phyloP scores from a whole-genome alignment of 2,113 vertebrate species.

The Tychaedon coryphoeus region DNA sequence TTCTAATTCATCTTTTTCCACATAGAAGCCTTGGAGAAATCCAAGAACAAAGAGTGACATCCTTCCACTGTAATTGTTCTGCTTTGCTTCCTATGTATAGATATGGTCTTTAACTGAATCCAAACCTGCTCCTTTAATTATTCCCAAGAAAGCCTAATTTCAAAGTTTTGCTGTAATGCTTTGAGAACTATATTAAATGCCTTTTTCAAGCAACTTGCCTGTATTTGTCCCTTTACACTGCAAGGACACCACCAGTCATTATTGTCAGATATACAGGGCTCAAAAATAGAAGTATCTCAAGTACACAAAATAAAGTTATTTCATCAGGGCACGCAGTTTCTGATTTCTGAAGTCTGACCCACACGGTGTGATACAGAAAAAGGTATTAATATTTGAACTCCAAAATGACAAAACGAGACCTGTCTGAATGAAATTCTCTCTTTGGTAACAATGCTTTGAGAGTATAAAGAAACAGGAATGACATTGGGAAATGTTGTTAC shows the following conservation, averaged over 20 bases:
- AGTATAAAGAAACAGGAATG: background rate
- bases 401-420: background rate
- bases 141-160: background rate
- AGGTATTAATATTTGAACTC: background rate
- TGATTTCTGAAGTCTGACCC: background rate
- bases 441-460: background rate
- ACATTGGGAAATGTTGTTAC: constrained; percentile 29
- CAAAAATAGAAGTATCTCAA: background rate
- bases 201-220: background rate
- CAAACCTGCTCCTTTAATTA: background rate
- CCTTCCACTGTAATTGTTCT: background rate
- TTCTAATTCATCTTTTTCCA: constrained; percentile 1
- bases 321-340: background rate
- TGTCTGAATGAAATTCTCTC: background rate
- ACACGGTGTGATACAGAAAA: background rate
- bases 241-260: background rate
- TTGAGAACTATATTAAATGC: background rate
- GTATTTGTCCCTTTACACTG: background rate
- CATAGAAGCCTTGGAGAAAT: background rate
- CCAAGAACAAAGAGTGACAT: background rate
- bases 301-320: background rate
- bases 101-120: background rate
- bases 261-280: background rate
- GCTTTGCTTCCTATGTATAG: background rate
- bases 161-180: background rate